Conservation (phyloP, 2,888 invertebrate species). For the Nomada goodeniana region DNA sequence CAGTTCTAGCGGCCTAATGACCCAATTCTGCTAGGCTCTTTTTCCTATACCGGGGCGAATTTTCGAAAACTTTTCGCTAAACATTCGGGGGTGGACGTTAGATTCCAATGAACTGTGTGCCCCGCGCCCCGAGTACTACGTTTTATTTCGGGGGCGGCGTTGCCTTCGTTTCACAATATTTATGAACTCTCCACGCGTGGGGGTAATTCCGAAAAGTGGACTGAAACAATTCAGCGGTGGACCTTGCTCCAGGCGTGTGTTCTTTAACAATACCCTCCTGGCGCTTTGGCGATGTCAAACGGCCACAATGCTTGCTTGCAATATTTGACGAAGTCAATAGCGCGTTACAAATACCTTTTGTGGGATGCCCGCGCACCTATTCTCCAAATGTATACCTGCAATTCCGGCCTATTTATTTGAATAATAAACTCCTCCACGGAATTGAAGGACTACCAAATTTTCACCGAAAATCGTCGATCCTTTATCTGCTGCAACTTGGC, state of each 20-base stretch:
- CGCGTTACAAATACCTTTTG: conserved; percentile 73
- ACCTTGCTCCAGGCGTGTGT: conserved; percentile 57
- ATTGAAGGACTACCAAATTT: too few relatives aligned
- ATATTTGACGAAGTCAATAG: conserved; percentile 77
- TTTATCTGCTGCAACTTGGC: too few relatives aligned
- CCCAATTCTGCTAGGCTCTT: conserved; percentile 42
- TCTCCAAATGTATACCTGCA: neutral
- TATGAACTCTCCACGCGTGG: conserved; percentile 3
- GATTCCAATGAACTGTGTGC: too few relatives aligned
- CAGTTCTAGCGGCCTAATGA: conserved; percentile 47
- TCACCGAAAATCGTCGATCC: too few relatives aligned
- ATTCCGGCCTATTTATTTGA: neutral
- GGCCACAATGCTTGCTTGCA: conserved; percentile 64
- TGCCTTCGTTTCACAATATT: conserved; percentile 37
- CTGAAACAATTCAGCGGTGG: conserved; percentile 50
- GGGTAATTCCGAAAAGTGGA: conserved; percentile 19
- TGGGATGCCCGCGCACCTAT: neutral
- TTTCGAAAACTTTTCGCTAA: neutral
- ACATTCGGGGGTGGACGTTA: too few relatives aligned
- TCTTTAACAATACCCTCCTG: conserved; percentile 57
- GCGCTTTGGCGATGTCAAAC: conserved; percentile 71
- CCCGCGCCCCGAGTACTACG: too few relatives aligned
- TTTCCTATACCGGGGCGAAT: neutral
- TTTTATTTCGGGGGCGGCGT: neutral
- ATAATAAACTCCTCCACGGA: too few relatives aligned